Percentiles rank a stretch among this genome's conserved stretches.
Conservation (phyloP, 2,888 invertebrate species). For the Chrysolina haemoptera region DNA sequence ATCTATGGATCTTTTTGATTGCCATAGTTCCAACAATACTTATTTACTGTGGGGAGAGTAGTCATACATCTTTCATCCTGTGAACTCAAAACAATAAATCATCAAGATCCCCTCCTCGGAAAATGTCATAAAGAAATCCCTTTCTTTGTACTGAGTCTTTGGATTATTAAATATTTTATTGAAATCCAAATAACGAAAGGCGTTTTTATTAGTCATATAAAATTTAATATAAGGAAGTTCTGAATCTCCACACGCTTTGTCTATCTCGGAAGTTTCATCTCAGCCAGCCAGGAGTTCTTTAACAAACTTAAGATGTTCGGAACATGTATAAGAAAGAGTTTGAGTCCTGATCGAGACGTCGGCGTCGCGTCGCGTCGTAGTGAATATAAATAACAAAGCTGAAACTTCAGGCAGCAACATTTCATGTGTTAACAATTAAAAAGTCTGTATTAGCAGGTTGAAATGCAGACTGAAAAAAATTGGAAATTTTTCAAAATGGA, state of each 20-base stretch:
- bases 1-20: too few species aligned
- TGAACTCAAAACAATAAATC: neutral
- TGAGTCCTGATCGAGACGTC: slow-evolving; percentile 40
- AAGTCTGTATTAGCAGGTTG: slow-evolving; percentile 37
- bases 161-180: slow-evolving; percentile 10
- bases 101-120: neutral
- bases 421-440: slow-evolving; percentile 26
- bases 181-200: neutral
- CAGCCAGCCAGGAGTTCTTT: neutral
- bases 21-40: neutral
- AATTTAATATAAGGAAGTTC: slow-evolving; percentile 17
- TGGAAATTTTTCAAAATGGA: neutral
- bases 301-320: slow-evolving; percentile 16
- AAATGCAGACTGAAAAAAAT: neutral
- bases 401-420: slow-evolving; percentile 35
- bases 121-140: neutral
- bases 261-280: neutral
- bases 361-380: slow-evolving; percentile 34
- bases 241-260: neutral
- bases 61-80: too few species aligned
- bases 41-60: too few species aligned
- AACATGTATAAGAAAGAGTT: slow-evolving; percentile 42
- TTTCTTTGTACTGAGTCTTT: neutral
- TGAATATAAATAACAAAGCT: slow-evolving; percentile 45
- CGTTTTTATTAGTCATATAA: neutral